phyloP scores from a whole-genome alignment of 1,140 invertebrate genomes.

The Parapsyche elsis region DNA sequence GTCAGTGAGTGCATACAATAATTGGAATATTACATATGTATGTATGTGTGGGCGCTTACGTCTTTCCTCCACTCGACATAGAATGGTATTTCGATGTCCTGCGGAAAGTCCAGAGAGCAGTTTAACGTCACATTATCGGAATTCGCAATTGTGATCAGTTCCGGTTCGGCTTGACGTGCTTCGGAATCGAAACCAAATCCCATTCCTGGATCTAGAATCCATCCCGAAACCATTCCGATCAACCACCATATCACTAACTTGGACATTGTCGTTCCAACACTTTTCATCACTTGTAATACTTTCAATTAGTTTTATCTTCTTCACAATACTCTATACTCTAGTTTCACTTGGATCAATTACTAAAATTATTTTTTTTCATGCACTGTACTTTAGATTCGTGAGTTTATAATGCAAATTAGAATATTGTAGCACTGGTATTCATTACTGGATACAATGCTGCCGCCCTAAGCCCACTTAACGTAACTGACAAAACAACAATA shows the following conservation, averaged over 20 bases:
- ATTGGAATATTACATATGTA: too few species aligned
- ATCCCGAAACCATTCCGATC: background rate
- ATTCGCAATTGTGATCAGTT: constrained; percentile 73
- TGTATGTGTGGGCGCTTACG: constrained; percentile 71
- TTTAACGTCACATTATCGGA: constrained; percentile 89
- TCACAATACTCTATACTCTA: too few species aligned
- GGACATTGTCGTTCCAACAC: background rate
- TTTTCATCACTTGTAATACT: background rate
- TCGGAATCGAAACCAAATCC: background rate
- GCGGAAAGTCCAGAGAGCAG: constrained; percentile 91
- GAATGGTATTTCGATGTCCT: constrained; percentile 87
- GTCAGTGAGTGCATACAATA: too few species aligned
- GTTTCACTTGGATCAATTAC: too few species aligned
- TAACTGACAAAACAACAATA: too few species aligned
- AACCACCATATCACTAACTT: background rate
- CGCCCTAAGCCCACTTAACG: too few species aligned
- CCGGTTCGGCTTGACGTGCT: background rate
- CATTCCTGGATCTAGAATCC: background rate
- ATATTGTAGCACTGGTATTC: too few species aligned
- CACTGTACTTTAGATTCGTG: too few species aligned
- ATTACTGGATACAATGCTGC: too few species aligned
- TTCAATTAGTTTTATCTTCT: background rate
- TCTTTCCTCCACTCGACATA: constrained; percentile 92
- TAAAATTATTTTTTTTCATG: too few species aligned
- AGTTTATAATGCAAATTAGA: too few species aligned